A percentile compares a stretch with the other conserved stretches of the same genome.
phyloP scores from a whole-genome alignment of 2,888 invertebrate genomes.

The Caenorhabditis sp. region DNA sequence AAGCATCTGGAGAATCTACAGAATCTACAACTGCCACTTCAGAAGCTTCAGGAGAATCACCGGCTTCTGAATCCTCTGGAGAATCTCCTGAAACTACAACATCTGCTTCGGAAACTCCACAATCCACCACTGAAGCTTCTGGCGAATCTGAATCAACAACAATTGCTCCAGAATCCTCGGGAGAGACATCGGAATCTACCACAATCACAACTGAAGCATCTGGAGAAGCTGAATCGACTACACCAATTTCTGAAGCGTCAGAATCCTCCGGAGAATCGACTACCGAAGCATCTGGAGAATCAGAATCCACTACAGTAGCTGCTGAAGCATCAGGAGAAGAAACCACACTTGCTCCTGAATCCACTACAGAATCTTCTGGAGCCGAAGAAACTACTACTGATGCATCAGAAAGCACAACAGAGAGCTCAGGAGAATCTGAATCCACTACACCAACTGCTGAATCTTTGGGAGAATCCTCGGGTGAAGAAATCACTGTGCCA shows the following conservation, averaged over 20 bases:
- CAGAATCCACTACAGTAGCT: neutral
- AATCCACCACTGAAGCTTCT: neutral
- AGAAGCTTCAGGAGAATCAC: conserved; percentile 18
- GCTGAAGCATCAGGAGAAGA: conserved; percentile 11
- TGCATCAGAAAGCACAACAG: conserved; percentile 7
- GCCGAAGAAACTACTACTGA: neutral
- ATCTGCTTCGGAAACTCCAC: neutral
- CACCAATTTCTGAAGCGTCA: conserved; percentile 8
- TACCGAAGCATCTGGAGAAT: conserved; percentile 4
- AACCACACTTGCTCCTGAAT: conserved; percentile 12
- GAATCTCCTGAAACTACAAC: conserved; percentile 10
- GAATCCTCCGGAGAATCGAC: conserved; percentile 2
- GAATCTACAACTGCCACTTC: neutral
- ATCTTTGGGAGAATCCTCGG: conserved; percentile 8
- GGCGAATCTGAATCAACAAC: neutral
- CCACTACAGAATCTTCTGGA: conserved; percentile 7
- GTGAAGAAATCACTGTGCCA: neutral
- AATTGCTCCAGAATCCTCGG: neutral
- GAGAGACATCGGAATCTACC: neutral
- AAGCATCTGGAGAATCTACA: conserved; percentile 6
- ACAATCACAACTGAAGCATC: neutral
- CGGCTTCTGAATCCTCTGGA: neutral
- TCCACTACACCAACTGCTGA: conserved; percentile 10
- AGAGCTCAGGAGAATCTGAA: conserved; percentile 11
- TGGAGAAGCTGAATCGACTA: conserved; percentile 8